Evolutionary conservation across 2,888 invertebrate genomes (phyloP).

Genomic region (Altica lythri): DNA sequence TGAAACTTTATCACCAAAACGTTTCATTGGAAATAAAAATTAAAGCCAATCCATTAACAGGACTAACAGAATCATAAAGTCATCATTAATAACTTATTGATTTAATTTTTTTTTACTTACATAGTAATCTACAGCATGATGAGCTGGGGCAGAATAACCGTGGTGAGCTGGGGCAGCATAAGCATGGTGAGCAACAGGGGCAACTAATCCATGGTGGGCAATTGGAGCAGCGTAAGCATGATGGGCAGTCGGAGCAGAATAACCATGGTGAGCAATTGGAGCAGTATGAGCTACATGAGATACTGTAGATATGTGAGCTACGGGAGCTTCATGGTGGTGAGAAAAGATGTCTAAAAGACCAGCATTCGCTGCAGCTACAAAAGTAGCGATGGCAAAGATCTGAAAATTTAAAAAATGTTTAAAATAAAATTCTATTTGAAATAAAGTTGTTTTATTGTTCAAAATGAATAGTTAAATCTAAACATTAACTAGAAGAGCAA

Average conservation of each 20-base stretch:
- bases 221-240: constrained; percentile 32
- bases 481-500: too few species aligned
- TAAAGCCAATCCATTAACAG: too few species aligned
- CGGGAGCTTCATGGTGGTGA: constrained; percentile 20
- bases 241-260: constrained; percentile 15
- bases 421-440: neutral
- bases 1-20: too few species aligned
- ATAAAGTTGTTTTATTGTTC: too few species aligned
- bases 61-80: too few species aligned
- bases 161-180: constrained; percentile 35
- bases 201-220: constrained; percentile 22
- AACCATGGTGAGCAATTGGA: constrained; percentile 24
- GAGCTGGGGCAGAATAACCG: constrained; percentile 26
- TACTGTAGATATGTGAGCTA: constrained; percentile 1
- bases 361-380: constrained; percentile 39
- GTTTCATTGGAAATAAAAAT: too few species aligned
- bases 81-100: too few species aligned
- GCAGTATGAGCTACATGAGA: constrained; percentile 14
- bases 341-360: constrained; percentile 34
- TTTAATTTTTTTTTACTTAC: constrained; percentile 13
- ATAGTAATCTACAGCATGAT: constrained; percentile 34
- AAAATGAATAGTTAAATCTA: too few species aligned
- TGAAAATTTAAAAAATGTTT: too few species aligned
- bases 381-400: constrained; percentile 36
- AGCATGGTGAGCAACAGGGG: constrained; percentile 32